These are phyloP conservation scores for Hyalella azteca DNA, from an alignment of 2,888 invertebrate genomes.

Conservation along the genomic window DNA sequence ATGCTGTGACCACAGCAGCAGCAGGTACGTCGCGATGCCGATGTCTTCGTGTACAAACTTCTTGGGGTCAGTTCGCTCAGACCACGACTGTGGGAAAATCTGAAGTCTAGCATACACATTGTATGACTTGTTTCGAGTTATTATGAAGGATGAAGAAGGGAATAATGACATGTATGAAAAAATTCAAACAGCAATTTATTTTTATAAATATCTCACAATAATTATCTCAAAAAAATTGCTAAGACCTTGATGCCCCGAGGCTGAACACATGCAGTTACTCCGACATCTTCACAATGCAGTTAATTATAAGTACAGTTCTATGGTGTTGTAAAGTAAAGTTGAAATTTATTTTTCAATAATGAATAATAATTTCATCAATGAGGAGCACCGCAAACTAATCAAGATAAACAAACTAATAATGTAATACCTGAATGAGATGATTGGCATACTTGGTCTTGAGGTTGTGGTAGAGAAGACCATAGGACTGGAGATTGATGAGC, in stretches of 20 bases:
- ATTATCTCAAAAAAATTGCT: too few species aligned
- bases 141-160: too few species aligned
- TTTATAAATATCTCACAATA: too few species aligned
- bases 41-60: conserved; percentile 98
- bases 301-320: too few species aligned
- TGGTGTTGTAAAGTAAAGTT: too few species aligned
- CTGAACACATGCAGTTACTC: too few species aligned
- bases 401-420: not conserved
- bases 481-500: conserved; percentile 49
- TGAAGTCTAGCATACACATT: too few species aligned
- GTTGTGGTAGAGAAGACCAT: conserved; percentile 48
- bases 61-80: conserved; percentile 88
- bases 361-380: not conserved
- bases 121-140: too few species aligned
- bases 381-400: not conserved
- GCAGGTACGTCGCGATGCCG: conserved; percentile 86
- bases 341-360: not conserved
- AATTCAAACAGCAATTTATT: too few species aligned
- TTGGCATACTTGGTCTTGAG: conserved; percentile 53
- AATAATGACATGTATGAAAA: too few species aligned
- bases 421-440: conserved; percentile 49
- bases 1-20: conserved; percentile 78
- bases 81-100: conserved; percentile 75
- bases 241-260: too few species aligned
- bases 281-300: too few species aligned